phyloP scores from a whole-genome alignment of 2,113 vertebrate species.

The Myotis davidii region DNA sequence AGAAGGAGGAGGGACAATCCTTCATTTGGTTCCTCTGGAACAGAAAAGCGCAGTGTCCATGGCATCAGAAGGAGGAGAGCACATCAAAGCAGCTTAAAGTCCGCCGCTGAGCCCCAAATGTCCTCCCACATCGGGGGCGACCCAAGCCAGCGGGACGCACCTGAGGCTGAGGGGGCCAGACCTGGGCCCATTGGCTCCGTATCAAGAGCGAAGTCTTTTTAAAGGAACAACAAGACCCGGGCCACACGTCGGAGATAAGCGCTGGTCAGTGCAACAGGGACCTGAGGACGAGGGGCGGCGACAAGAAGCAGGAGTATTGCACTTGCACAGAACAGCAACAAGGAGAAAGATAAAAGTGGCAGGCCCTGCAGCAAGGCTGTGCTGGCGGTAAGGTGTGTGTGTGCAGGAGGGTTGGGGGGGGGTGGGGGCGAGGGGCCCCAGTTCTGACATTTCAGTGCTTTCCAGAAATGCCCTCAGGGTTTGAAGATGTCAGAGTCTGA shows the following conservation, averaged over 20 bases:
- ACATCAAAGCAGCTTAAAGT: constrained; percentile 36
- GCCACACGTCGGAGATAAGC: neutral
- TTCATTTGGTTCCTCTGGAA: constrained; percentile 16
- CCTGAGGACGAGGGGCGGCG: neutral
- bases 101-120: constrained; percentile 8
- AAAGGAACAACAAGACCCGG: neutral
- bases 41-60: neutral
- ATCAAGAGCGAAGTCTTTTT: neutral
- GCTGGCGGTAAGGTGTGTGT: constrained; percentile 21
- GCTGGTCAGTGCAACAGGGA: neutral
- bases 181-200: neutral
- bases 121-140: constrained; percentile 46
- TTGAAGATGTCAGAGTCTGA: constrained; percentile 55
- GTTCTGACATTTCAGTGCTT: constrained; percentile 20
- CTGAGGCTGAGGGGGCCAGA: neutral
- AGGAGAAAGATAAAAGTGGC: constrained; percentile 63
- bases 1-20: constrained; percentile 21
- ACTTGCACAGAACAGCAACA: neutral
- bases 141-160: neutral
- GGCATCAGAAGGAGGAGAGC: neutral
- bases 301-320: neutral
- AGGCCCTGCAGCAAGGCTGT: constrained; percentile 43
- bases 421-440: too few species aligned
- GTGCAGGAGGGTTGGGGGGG: too few species aligned
- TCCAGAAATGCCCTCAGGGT: constrained; percentile 47